A percentile compares a stretch with the other conserved stretches of the same genome.
phyloP scores from a whole-genome alignment of 37 sponge, comb jelly and placozoan species.

The Axinella damicornis region DNA sequence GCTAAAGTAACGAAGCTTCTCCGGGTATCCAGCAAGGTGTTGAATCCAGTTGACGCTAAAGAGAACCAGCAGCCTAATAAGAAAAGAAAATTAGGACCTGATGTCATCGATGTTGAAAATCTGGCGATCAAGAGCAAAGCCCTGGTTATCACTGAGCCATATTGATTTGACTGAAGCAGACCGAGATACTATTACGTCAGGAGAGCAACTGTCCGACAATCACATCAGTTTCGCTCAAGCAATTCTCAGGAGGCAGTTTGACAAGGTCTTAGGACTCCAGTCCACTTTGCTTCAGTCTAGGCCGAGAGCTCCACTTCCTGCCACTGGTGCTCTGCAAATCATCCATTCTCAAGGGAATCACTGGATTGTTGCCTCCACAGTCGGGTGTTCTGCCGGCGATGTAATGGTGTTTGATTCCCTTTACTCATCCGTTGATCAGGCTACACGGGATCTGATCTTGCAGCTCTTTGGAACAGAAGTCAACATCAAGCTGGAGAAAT shows the following conservation, averaged over 20 bases:
- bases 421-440: constrained; percentile 22
- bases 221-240: constrained; percentile 58
- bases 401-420: constrained; percentile 48
- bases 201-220: constrained; percentile 34
- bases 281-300: constrained; percentile 26
- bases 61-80: neutral
- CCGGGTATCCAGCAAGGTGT: neutral
- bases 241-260: constrained; percentile 28
- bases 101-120: neutral
- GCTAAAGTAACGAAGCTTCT: constrained; percentile 33
- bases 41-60: neutral
- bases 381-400: constrained; percentile 1
- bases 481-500: constrained; percentile 11
- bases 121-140: neutral
- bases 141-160: neutral
- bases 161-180: constrained; percentile 3
- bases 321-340: neutral
- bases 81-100: neutral
- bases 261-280: constrained; percentile 8
- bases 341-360: constrained; percentile 24
- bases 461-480: constrained; percentile 7
- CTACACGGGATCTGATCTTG: constrained; percentile 12
- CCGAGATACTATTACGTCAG: constrained; percentile 24
- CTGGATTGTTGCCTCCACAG: constrained; percentile 52
- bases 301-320: neutral